Evolutionary conservation across 2,113 vertebrate genomes (phyloP).

Genomic region (Laticauda colubrina): DNA sequence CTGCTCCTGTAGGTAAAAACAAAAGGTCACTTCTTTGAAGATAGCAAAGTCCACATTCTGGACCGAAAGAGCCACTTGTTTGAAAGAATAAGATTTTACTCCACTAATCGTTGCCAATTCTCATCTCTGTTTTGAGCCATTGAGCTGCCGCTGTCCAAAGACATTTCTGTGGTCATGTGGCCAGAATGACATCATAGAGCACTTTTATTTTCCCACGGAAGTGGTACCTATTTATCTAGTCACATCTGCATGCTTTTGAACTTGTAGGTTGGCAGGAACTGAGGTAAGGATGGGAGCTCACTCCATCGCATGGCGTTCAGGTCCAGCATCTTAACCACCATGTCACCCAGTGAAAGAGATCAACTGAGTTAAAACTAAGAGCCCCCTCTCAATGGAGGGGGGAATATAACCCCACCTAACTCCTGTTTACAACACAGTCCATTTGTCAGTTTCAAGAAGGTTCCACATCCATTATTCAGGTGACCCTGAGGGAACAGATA

Average conservation of each 20-base stretch:
- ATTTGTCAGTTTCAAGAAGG: too few species aligned
- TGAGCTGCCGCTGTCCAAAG: neutral
- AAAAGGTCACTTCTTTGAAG: too few species aligned
- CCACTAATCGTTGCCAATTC: neutral
- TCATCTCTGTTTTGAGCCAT: neutral
- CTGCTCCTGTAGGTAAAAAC: too few species aligned
- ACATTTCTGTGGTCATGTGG: neutral
- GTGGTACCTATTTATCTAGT: neutral
- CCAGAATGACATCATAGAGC: neutral
- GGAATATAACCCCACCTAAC: too few species aligned
- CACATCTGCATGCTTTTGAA: neutral
- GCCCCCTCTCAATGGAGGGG: too few species aligned
- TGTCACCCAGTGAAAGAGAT: too few species aligned
- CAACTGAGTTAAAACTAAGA: neutral
- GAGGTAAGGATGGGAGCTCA: neutral
- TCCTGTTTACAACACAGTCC: too few species aligned
- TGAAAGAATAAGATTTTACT: neutral
- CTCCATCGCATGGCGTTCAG: rapidly evolving
- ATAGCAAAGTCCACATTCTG: neutral
- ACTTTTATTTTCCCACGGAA: neutral
- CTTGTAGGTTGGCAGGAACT: too few species aligned
- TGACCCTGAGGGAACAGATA: too few species aligned
- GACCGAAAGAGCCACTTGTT: neutral
- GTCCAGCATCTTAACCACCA: neutral
- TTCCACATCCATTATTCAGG: too few species aligned